Evolutionary conservation across 2,797 vertebrate species (phyloP).

Genomic region (Xerus rutilus): DNA sequence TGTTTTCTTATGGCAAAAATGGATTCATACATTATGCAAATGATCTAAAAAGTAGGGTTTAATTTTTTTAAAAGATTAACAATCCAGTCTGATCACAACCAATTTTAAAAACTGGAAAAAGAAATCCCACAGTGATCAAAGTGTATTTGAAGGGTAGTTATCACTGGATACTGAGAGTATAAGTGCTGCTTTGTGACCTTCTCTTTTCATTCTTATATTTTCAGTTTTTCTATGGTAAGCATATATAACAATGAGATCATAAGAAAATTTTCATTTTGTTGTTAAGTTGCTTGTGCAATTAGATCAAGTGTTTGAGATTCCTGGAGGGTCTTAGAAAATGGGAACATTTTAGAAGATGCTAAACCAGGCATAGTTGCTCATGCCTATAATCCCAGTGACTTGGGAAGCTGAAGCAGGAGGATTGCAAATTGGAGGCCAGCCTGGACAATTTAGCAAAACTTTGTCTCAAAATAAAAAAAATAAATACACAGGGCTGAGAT

Average conservation of each 20-base stretch:
- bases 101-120: neutral
- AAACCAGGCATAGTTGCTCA: too few relatives aligned
- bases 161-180: neutral
- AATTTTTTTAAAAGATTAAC: neutral
- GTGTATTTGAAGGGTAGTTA: neutral
- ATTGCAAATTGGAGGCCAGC: too few relatives aligned
- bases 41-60: neutral
- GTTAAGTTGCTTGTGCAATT: neutral
- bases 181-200: neutral
- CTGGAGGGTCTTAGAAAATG: neutral
- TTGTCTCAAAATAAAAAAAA: too few relatives aligned
- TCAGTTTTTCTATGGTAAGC: neutral
- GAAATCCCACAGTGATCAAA: neutral
- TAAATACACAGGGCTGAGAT: too few relatives aligned
- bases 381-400: too few relatives aligned
- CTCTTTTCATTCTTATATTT: neutral
- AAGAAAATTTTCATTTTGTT: neutral
- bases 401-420: too few relatives aligned
- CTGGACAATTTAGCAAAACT: too few relatives aligned
- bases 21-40: neutral
- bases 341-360: neutral
- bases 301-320: neutral
- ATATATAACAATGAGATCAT: neutral
- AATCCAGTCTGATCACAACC: neutral
- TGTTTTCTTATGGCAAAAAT: neutral